Evolutionary conservation across 2,888 invertebrate genomes (phyloP).

Genomic region (Meliscaeva auricollis): DNA sequence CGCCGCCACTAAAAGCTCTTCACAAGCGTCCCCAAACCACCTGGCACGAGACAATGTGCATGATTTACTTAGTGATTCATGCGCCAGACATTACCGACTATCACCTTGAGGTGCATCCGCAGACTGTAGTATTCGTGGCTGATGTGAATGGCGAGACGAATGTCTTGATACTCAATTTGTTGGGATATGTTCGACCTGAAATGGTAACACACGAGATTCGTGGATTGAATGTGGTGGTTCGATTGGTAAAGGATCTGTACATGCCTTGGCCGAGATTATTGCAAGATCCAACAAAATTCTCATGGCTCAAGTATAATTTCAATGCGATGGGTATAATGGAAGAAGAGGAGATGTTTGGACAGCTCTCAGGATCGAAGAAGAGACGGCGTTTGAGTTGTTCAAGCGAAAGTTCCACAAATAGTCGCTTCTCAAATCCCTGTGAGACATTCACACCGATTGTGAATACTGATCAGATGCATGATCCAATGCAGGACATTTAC

Average conservation of each 20-base stretch:
- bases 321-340: slow-evolving; percentile 76
- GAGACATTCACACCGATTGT: slow-evolving; percentile 66
- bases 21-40: slow-evolving; percentile 78
- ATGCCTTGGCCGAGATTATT: slow-evolving; percentile 78
- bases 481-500: slow-evolving; percentile 56
- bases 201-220: slow-evolving; percentile 79
- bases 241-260: slow-evolving; percentile 78
- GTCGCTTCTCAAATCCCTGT: slow-evolving; percentile 43
- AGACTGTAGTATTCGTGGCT: slow-evolving; percentile 74
- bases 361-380: not conserved
- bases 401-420: slow-evolving; percentile 23
- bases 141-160: slow-evolving; percentile 72
- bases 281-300: slow-evolving; percentile 74
- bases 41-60: slow-evolving; percentile 79
- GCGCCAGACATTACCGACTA: slow-evolving; percentile 79
- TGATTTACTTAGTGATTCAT: slow-evolving; percentile 78
- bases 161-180: slow-evolving; percentile 77
- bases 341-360: slow-evolving; percentile 63
- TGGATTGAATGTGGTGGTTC: slow-evolving; percentile 79
- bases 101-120: slow-evolving; percentile 77
- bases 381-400: slow-evolving; percentile 16
- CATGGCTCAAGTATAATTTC: slow-evolving; percentile 78
- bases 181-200: slow-evolving; percentile 77
- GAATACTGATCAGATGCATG: slow-evolving; percentile 58
- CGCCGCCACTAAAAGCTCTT: slow-evolving; percentile 74